Base-by-base conservation (phyloP, 2,797 vertebrate genomes). In the Coregonus ussuriensis region DNA sequence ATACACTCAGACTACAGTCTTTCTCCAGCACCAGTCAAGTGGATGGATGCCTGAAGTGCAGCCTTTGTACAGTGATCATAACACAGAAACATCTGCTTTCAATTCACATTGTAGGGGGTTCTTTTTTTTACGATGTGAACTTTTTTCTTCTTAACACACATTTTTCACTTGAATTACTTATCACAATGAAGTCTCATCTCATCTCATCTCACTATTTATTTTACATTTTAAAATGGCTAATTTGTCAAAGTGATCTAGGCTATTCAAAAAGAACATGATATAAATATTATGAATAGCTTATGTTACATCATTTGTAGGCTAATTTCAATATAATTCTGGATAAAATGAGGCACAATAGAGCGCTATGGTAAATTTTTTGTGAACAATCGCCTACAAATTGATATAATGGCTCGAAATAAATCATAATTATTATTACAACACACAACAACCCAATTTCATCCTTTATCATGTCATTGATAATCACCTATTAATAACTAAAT, bases 61-160 rank as follows among this genome's bases (percentile, higher is more conserved):
- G 76, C 70, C 62, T 33, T 66, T 47, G n/a, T 35, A 59, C 25
- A 71, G 54, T 41, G 54, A 41, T 15, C 66, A 63, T 16, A 54
- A 74, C 62, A 47, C 41, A 47, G 11, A 47, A 47, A 79, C 83
- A 88, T 86, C 80, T 87, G 84, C 79, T 81, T 81, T 78, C 69
- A 74, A 86, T 89, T 80, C 81, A 51, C 84, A 66, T 75, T 68
- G 59, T 65, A 53, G 75, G 52, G 75, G 33, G 15, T 31, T 65
- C 9, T 65, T 63, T 14, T 71, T n/a, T 53, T 66, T 3, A 3
- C 56, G 65, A 74, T 33, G 74, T 72, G 1, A 25, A 81, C 13
- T 15, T 63, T 79, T 77, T 59, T 33, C 63, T 18, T 41, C 37
- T 65, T 15, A 78, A 77, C 72, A 74, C 25, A 4, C 7, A 14